Conservation (phyloP, 2,113 vertebrate species). For the Syngnathus scovelli region DNA sequence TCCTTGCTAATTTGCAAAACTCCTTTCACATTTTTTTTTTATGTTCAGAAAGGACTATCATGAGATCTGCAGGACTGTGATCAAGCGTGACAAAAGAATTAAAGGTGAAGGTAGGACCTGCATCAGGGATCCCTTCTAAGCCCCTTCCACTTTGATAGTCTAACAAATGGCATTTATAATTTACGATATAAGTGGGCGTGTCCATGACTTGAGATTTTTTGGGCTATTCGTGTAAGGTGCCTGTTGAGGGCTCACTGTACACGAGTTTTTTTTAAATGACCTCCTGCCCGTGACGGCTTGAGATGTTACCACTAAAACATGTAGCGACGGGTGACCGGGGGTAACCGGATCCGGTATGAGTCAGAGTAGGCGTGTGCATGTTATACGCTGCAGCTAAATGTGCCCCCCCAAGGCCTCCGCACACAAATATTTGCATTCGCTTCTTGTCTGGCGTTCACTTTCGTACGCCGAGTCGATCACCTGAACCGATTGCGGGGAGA, state of each 20-base stretch:
- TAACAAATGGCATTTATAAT: too few species aligned
- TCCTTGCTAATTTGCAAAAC: too few species aligned
- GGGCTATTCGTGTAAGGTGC: too few species aligned
- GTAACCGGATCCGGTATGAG: constrained; percentile 20
- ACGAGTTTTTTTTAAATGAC: background rate
- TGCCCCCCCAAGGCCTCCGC: constrained; percentile 22
- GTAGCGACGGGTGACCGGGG: constrained; percentile 28
- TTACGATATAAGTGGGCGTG: too few species aligned
- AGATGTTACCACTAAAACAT: background rate
- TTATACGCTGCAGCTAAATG: constrained; percentile 24
- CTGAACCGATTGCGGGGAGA: constrained; percentile 12
- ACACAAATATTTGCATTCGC: constrained; percentile 46
- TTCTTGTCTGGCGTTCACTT: constrained; percentile 40
- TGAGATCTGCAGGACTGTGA: too few species aligned
- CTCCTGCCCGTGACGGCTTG: background rate
- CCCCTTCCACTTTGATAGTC: too few species aligned
- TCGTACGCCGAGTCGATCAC: constrained; percentile 34
- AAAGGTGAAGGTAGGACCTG: too few species aligned
- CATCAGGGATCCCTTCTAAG: too few species aligned
- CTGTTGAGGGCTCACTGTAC: background rate
- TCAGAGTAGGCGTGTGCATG: constrained; percentile 12
- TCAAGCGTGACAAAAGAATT: too few species aligned
- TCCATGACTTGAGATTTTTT: too few species aligned
- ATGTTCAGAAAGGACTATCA: too few species aligned
- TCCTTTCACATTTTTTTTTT: too few species aligned